Conservation (phyloP, 2,797 vertebrate species). For the Esox lucius region DNA sequence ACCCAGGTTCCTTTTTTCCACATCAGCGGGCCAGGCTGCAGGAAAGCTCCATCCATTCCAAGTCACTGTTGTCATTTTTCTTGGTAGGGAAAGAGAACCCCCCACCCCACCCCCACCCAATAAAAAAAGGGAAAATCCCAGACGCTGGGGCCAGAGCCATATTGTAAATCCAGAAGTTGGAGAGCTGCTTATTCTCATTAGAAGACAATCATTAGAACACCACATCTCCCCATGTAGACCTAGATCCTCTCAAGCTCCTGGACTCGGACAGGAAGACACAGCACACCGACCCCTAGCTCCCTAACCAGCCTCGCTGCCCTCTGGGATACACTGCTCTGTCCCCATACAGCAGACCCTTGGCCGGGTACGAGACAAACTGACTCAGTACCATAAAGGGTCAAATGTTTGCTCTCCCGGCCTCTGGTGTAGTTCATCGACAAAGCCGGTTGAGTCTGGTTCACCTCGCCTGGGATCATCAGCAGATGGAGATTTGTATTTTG, state of each 20-base stretch:
- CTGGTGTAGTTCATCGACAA: not conserved
- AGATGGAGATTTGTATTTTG: constrained; percentile 4
- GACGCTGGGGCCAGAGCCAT: not conserved
- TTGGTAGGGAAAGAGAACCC: constrained; percentile 2
- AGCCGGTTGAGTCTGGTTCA: not conserved
- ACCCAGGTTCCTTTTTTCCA: constrained; percentile 1
- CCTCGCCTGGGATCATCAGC: not conserved
- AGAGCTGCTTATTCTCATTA: constrained; percentile 3
- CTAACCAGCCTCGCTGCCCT: not conserved
- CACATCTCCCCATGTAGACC: not conserved
- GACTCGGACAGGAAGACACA: not conserved
- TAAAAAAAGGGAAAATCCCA: not conserved
- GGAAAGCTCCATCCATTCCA: constrained; percentile 10
- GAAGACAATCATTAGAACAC: not conserved
- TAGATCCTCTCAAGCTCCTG: not conserved
- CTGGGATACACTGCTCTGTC: not conserved
- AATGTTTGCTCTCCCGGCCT: not conserved
- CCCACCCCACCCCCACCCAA: not conserved
- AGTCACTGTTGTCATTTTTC: constrained; percentile 13
- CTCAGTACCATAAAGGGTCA: not conserved
- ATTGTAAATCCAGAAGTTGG: not conserved
- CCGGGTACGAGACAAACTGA: not conserved
- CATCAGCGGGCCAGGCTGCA: not conserved
- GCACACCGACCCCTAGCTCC: not conserved
- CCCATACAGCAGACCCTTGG: not conserved